Evolutionary conservation across 1,140 invertebrate species (phyloP), one percentile per base, ranked within the genome.

Genomic region (Lithobius niger): DNA sequence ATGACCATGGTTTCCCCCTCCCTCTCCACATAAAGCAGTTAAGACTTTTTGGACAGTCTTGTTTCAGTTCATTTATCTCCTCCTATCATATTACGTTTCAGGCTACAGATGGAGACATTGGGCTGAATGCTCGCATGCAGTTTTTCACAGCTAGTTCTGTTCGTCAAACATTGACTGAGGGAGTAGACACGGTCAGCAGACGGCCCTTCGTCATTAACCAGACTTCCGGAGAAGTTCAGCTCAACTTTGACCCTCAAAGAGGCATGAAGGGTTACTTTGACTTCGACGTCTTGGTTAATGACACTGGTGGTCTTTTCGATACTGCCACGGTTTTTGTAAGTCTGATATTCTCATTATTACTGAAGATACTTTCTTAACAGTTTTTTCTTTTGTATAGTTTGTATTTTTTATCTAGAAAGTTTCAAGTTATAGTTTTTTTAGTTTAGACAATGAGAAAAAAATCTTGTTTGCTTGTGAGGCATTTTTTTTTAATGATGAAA

Each of bases 191-290:
- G 61, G 76, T 91, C 51, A 78, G 81, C 45, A 76, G 81, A 31
- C 76, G 83, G 2, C 87, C 91, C 0, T 96, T 97, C 70, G 66
- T 88, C 0, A 79, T 97, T 0, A 82, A 93, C 57, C 70, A 71
- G 47, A 74, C 81, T 4, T 85, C 87, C 6, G 93, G 92, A 1
- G 82, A 81, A 1, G 79, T 97, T 2, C 81, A 79, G 48, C 74
- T 96, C 0, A 95, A 95, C 71, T 96, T 95, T 67, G 91, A 95
- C 72, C 92, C 92, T 18, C 91, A 95, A 65, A 86, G 86, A 63
- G 85, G 86, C 51, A 95, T 96, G 92, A 94, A 94, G 69, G 93
- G 93, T 50, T 95, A 95, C 68, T 96, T 96, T 70, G 86, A 92
- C 66, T 93, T 96, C 64, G 82, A 83, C 75, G 82, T 92, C 0